A percentile compares a stretch with the other conserved stretches of the same genome.
phyloP scores from a whole-genome alignment of 2,888 invertebrate genomes.

The Pyrrhia umbra region DNA sequence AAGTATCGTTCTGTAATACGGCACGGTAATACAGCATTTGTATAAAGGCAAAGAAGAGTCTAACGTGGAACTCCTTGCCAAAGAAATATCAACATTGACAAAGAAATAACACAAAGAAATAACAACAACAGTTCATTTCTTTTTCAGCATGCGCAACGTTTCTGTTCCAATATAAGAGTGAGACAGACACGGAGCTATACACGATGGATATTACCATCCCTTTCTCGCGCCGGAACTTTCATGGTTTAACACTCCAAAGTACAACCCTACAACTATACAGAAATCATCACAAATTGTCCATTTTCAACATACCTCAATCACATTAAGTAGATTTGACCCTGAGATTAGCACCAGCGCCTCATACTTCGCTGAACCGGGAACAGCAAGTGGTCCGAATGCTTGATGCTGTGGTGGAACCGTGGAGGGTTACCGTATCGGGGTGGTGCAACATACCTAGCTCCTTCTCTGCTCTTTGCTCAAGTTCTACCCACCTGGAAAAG shows the following conservation, averaged over 20 bases:
- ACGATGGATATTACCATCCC: too few relatives aligned
- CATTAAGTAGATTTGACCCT: background rate
- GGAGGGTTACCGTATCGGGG: conserved; percentile 83
- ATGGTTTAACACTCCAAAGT: background rate
- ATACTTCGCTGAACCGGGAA: conserved; percentile 77
- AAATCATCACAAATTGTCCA: background rate
- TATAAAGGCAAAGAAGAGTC: background rate
- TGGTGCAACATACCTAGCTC: conserved; percentile 88
- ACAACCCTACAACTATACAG: background rate
- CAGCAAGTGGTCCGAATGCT: conserved; percentile 82
- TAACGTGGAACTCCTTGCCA: background rate
- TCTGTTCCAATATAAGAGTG: background rate
- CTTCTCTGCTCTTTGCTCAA: conserved; percentile 90
- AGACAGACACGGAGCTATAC: too few relatives aligned
- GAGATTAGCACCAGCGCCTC: conserved; percentile 32
- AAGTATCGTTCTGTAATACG: too few relatives aligned
- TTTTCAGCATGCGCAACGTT: background rate
- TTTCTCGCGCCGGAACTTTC: too few relatives aligned
- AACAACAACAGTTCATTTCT: too few relatives aligned
- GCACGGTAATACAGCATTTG: too few relatives aligned
- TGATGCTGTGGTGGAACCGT: conserved; percentile 83
- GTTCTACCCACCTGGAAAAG: conserved; percentile 86
- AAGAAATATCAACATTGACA: background rate
- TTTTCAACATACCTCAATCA: conserved; percentile 17
- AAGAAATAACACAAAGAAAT: background rate